Base-by-base conservation (phyloP, 2,113 vertebrate species). In the Amphiprion percula region DNA sequence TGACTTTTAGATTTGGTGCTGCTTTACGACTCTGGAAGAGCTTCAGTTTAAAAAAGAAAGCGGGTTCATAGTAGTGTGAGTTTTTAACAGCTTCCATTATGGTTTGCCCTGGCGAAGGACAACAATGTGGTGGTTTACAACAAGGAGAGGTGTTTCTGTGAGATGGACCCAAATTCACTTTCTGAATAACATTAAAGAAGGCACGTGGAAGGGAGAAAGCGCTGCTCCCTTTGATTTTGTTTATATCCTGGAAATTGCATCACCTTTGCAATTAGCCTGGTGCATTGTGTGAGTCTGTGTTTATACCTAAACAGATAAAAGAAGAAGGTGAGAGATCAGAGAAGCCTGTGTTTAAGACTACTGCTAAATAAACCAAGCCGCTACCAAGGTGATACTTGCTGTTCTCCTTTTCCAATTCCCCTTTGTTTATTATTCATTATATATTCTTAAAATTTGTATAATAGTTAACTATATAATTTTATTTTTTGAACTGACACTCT, bases 191-290 rank as follows among this genome's bases (percentile, higher is more conserved):
- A 87, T 92, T 87, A 92, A 91, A 84, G 65, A 73, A 63, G 30
- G 60, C 69, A 82, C 47, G 46, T 54, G 59, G 79, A 70, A n/a
- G 67, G 62, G 64, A 79, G 82, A 82, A 85, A 88, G 85, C 73
- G 83, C 68, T 63, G 79, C 68, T 78, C 74, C 84, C 83, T 94
- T 94, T 94, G 86, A 93, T 94, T 93, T 80, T 87, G 88, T 92
- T 93, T 91, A 89, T 81, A 82, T 88, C 82, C 75, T 73, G 84
- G 92, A 89, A 93, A 93, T 90, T 91, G 91, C 84, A 82, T 90
- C 84, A 80, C 87, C 90, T 94, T 72, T 85, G 90, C 92, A 96
- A 91, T 92, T 92, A 92, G 87, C 82, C 83, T 70, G 47, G 64
- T 68, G 61, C 67, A 46, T 47, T 52, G 52, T 74, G 68, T 54